Base-by-base conservation (phyloP, 2,888 invertebrate genomes). In the Willowsia nigromaculata region DNA sequence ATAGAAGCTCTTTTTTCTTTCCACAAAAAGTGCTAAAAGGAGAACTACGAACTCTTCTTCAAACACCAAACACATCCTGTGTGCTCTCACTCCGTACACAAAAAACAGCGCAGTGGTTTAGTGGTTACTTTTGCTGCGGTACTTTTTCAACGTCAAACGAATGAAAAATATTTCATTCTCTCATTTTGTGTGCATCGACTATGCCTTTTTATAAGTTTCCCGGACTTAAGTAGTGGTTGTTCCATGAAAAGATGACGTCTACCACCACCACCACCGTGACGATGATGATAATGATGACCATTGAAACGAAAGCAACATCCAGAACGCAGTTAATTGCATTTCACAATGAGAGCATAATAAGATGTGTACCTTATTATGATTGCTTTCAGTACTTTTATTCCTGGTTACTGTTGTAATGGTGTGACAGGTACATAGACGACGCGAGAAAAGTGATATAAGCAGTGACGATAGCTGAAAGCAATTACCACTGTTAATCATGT, bases 161-260 rank as follows among this genome's bases (percentile, higher is more conserved):
- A 74, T 74, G 74, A 74, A 74, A 74, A 50, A 74, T 74, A 25
- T 74, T 74, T 27, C 74, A 74, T 47, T 68, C 40, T 30, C 59
- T 59, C 7, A 1, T 68, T 68, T 37, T 37, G 40, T 37, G 65
- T 65, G 33, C 65, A 65, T 65, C 65, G 33, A 65, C 65, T 65
- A 15, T 68, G 37, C 68, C 68, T 40, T 37, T 68, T 68, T 18
- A 37, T 25, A 30, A 43, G 50, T 47, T 43, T 15, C 25, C 22
- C 43, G 3, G 43, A 74, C 74, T 18, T 74, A 27, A 47, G 27
- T 50, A 50, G 27, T 47, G 74, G 7, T 27, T 47, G n/a, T 74
- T 50, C 74, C 43, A 6, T 71, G 11, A 27, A 59, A 27, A 9
- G 37, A 37, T 37, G 5, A 65, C 1, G n/a, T 15, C n/a, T 13